These are phyloP conservation scores for Merluccius polli DNA, from an alignment of 2,797 vertebrate genomes.

Conservation along the genomic window DNA sequence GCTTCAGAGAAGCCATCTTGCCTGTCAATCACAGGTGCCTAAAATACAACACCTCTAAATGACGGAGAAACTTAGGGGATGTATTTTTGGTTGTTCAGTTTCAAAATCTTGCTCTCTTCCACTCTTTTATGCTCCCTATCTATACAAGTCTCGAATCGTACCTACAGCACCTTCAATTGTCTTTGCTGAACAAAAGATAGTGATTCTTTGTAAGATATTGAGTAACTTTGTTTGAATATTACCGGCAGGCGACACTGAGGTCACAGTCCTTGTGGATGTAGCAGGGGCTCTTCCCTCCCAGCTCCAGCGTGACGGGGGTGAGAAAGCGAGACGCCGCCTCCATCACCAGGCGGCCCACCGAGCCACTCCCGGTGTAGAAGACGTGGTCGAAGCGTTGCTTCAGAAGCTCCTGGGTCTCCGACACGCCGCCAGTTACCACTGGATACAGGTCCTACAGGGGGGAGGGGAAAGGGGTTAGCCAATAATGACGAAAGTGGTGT, in stretches of 20 bases:
- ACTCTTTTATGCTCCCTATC: background rate
- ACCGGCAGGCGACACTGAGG: conserved; percentile 81
- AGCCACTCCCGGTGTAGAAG: conserved; percentile 79
- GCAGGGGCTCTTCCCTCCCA: conserved; percentile 92
- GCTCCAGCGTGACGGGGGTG: conserved; percentile 88
- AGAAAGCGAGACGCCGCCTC: conserved; percentile 81
- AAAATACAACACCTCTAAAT: background rate
- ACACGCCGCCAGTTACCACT: conserved; percentile 76
- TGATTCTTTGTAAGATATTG: background rate
- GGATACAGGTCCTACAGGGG: conserved; percentile 78
- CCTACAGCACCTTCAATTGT: background rate
- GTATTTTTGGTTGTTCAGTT: background rate
- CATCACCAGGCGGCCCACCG: conserved; percentile 83
- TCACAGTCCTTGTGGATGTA: conserved; percentile 86
- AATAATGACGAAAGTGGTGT: background rate
- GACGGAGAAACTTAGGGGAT: background rate
- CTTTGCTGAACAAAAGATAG: background rate
- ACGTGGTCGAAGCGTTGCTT: conserved; percentile 83
- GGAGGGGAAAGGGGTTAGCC: background rate
- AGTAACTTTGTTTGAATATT: conserved; percentile 11
- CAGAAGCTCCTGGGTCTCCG: conserved; percentile 84
- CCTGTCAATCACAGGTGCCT: background rate
- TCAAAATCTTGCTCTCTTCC: background rate
- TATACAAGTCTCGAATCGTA: background rate
- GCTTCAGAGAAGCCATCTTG: background rate